These are phyloP conservation scores for Globodera rostochiensis DNA, from an alignment of 1,140 invertebrate species.

Conservation along the genomic window DNA sequence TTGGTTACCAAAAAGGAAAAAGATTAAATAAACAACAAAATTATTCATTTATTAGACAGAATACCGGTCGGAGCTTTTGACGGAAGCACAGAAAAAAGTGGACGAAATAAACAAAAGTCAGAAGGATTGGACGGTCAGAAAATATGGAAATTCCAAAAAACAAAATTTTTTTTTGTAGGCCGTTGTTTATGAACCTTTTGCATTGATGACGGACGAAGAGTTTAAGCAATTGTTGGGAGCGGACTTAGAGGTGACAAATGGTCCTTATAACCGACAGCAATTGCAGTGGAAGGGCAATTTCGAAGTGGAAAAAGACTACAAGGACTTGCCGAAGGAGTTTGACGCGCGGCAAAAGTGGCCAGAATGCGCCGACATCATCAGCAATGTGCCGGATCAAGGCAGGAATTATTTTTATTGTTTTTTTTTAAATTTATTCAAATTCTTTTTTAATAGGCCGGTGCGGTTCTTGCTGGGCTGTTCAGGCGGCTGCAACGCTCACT, in stretches of 20 bases:
- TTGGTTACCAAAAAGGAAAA: neutral
- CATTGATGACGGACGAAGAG: neutral
- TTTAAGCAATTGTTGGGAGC: neutral
- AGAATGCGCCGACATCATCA: slow-evolving; percentile 75
- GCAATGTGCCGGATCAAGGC: slow-evolving; percentile 69
- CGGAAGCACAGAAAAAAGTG: neutral
- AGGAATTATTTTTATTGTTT: too few species aligned
- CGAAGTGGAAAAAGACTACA: neutral
- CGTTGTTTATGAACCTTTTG: neutral
- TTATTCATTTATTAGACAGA: neutral
- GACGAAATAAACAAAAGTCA: neutral
- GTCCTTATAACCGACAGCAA: neutral
- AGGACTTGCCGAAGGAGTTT: slow-evolving; percentile 71
- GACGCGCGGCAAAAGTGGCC: slow-evolving; percentile 70
- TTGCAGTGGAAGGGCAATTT: neutral
- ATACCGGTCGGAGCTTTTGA: neutral
- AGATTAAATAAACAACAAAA: too few species aligned
- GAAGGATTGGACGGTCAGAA: neutral
- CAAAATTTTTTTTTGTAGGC: neutral
- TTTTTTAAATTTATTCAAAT: too few species aligned
- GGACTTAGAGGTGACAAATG: neutral
- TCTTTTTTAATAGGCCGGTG: slow-evolving; percentile 52
- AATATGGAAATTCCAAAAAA: neutral
- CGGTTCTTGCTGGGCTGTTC: slow-evolving; percentile 65
- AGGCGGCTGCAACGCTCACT: slow-evolving; percentile 72